Evolutionary conservation across 1,140 invertebrate species (phyloP).

Genomic region (Lasioglossum albipes): DNA sequence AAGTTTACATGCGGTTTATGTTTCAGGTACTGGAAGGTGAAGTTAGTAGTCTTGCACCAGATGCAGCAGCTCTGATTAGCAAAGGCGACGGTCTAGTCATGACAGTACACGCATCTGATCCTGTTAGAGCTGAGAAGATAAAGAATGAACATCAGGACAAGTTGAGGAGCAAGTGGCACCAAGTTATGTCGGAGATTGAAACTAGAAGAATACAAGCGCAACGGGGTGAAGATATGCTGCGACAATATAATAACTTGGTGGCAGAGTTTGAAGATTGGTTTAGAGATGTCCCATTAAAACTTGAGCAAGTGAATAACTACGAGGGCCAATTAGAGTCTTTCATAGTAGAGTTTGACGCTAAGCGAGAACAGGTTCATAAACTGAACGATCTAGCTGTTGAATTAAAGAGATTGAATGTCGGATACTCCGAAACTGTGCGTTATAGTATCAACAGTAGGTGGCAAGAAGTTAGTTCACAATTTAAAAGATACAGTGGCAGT

Average conservation of each 20-base stretch:
- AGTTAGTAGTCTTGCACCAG: conserved; percentile 85
- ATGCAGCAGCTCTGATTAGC: conserved; percentile 89
- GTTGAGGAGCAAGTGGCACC: conserved; percentile 84
- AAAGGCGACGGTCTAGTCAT: conserved; percentile 88
- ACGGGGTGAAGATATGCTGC: conserved; percentile 81
- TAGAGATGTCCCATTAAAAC: conserved; percentile 77
- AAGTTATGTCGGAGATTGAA: conserved; percentile 85
- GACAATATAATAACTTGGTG: conserved; percentile 78
- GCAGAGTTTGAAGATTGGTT: conserved; percentile 80
- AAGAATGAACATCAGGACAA: conserved; percentile 83
- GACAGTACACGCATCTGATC: conserved; percentile 82
- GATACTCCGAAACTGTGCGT: conserved; percentile 71
- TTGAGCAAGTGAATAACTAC: conserved; percentile 82
- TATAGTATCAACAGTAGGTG: conserved; percentile 77
- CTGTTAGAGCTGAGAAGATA: conserved; percentile 81
- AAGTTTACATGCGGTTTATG: conserved; percentile 20
- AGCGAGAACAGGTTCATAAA: conserved; percentile 78
- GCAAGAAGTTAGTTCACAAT: conserved; percentile 78
- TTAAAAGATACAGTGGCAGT: conserved; percentile 79
- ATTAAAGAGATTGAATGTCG: conserved; percentile 77
- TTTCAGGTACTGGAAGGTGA: conserved; percentile 83
- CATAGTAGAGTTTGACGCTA: conserved; percentile 77
- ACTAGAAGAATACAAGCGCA: conserved; percentile 80
- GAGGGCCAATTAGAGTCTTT: conserved; percentile 79
- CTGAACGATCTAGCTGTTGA: conserved; percentile 79